phyloP scores from a whole-genome alignment of 2,888 invertebrate genomes.

The Tryphoninae sp. region DNA sequence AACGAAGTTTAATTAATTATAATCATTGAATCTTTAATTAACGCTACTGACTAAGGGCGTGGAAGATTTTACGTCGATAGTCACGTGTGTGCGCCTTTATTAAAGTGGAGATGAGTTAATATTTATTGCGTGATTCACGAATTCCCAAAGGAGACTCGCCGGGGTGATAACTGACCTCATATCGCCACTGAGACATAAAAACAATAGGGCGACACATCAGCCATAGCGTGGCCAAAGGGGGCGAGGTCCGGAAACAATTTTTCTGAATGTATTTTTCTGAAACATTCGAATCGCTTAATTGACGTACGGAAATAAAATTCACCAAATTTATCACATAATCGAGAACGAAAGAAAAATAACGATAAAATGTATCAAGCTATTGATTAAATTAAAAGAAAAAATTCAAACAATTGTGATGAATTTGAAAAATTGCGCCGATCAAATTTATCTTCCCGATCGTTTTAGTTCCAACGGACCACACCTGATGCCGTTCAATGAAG shows the following conservation, averaged over 20 bases:
- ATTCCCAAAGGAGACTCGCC: slow-evolving; percentile 32
- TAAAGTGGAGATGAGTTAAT: slow-evolving; percentile 37
- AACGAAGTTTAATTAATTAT: slow-evolving; percentile 3
- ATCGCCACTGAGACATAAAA: not conserved
- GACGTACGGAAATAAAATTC: not conserved
- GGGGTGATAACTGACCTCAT: slow-evolving; percentile 9
- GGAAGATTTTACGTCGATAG: slow-evolving; percentile 34
- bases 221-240: slow-evolving; percentile 61
- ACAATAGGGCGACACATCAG: not conserved
- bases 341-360: too few relatives aligned
- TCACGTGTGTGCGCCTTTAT: slow-evolving; percentile 17
- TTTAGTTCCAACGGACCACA: too few relatives aligned
- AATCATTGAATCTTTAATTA: slow-evolving; percentile 37
- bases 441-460: too few relatives aligned
- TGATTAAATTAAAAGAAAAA: too few relatives aligned
- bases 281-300: not conserved
- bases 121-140: slow-evolving; percentile 39
- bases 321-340: too few relatives aligned
- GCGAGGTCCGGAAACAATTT: slow-evolving; percentile 39
- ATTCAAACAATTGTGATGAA: too few relatives aligned
- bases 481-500: not conserved
- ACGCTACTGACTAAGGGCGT: slow-evolving; percentile 6
- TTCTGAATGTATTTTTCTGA: not conserved
- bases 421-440: too few relatives aligned
- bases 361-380: too few relatives aligned